Percentiles rank a stretch among this genome's conserved stretches.
Evolutionary conservation across 1,140 invertebrate genomes (phyloP).

Genomic region (Aphidius gifuensis): DNA sequence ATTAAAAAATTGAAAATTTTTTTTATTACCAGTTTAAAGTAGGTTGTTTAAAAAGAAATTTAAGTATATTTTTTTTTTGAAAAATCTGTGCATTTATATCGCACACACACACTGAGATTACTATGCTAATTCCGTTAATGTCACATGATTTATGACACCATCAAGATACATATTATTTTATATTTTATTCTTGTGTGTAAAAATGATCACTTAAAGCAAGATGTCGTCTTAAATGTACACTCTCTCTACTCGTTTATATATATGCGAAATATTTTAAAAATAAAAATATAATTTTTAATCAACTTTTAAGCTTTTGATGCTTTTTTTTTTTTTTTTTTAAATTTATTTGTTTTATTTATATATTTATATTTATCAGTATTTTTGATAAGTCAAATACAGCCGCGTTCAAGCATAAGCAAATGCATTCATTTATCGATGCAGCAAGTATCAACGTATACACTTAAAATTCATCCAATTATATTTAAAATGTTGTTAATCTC

Average conservation of each 20-base stretch:
- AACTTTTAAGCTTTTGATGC: too few relatives aligned
- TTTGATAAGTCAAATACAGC: slow-evolving; percentile 41
- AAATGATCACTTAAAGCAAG: slow-evolving; percentile 34
- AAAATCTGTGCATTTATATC: not conserved
- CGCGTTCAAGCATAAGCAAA: slow-evolving; percentile 20
- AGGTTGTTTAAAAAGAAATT: too few relatives aligned
- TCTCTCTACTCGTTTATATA: not conserved
- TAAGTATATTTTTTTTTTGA: too few relatives aligned
- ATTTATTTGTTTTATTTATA: slow-evolving; percentile 27
- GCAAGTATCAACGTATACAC: not conserved
- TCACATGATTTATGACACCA: slow-evolving; percentile 39
- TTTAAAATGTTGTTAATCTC: slow-evolving; percentile 29
- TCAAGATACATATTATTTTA: slow-evolving; percentile 7
- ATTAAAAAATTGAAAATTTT: too few relatives aligned
- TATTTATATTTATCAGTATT: slow-evolving; percentile 40
- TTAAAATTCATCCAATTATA: slow-evolving; percentile 10
- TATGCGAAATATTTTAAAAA: slow-evolving; percentile 11
- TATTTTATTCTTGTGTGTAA: slow-evolving; percentile 13
- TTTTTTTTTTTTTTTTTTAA: slow-evolving; percentile 6
- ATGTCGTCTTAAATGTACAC: slow-evolving; percentile 26
- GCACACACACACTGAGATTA: slow-evolving; percentile 26
- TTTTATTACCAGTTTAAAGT: too few relatives aligned
- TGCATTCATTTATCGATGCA: slow-evolving; percentile 9
- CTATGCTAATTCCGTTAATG: slow-evolving; percentile 49
- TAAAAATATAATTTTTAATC: slow-evolving; percentile 5